Evolutionary conservation across 2,113 vertebrate species (phyloP).

Genomic region (Pyrgilauda ruficollis): DNA sequence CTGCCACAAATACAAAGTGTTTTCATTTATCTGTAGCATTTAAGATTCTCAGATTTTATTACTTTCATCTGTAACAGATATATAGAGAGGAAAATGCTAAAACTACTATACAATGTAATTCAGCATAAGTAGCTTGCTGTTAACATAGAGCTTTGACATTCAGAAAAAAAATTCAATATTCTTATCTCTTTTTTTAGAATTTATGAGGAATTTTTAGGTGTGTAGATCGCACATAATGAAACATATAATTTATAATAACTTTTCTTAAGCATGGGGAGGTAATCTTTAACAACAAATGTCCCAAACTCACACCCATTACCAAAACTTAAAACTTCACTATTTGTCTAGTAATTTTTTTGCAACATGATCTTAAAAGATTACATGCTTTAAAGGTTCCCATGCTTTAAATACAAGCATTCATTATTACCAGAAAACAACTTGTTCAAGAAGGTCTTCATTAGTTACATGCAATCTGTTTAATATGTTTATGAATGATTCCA

Average conservation of each 20-base stretch:
- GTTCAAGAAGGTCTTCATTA: not conserved
- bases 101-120: not conserved
- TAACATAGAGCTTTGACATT: conserved; percentile 1
- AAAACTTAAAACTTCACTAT: not conserved
- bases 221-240: conserved; percentile 1
- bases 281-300: not conserved
- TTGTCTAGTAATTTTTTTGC: not conserved
- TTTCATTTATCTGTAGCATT: not conserved
- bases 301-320: not conserved
- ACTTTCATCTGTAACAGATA: not conserved
- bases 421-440: not conserved
- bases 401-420: conserved; percentile 18
- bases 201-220: not conserved
- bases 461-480: not conserved
- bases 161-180: not conserved
- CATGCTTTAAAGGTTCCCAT: not conserved
- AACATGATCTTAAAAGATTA: not conserved
- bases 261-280: not conserved
- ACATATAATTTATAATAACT: not conserved
- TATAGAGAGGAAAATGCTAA: not conserved
- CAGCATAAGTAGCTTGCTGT: not conserved
- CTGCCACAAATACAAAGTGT: not conserved
- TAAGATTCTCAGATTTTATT: not conserved
- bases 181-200: conserved; percentile 27
- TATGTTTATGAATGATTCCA: not conserved